Evolutionary conservation across 2,888 invertebrate genomes (phyloP).

Genomic region (Ametastegia equiseti): DNA sequence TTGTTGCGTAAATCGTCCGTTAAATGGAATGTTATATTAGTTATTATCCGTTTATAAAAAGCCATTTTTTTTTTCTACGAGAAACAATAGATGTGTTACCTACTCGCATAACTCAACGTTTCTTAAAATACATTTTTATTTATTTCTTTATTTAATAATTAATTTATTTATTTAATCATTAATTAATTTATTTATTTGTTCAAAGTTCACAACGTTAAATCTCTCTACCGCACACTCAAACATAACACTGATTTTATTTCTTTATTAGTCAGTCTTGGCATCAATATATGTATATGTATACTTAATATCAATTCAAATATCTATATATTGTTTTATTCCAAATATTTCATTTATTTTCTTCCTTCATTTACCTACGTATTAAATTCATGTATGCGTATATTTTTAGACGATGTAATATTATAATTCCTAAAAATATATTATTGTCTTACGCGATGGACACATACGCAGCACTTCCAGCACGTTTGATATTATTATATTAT

Average conservation of each 20-base stretch:
- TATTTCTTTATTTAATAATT: not conserved
- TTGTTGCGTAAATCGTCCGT: conserved; percentile 16
- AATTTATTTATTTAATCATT: too few relatives aligned
- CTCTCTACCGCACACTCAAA: conserved; percentile 74
- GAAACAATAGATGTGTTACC: conserved; percentile 66
- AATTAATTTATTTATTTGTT: conserved; percentile 48
- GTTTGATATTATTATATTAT: not conserved
- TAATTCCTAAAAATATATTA: conserved; percentile 75
- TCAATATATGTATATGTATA: conserved; percentile 51
- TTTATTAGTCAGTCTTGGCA: conserved; percentile 69
- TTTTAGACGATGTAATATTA: conserved; percentile 3
- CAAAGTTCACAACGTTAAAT: conserved; percentile 72
- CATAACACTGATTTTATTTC: conserved; percentile 71
- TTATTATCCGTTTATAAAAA: conserved; percentile 68
- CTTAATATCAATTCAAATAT: conserved; percentile 15
- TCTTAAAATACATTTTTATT: conserved; percentile 69
- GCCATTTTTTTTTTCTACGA: conserved; percentile 64
- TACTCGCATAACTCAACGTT: conserved; percentile 74
- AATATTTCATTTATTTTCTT: conserved; percentile 50
- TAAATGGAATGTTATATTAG: conserved; percentile 37
- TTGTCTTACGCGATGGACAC: conserved; percentile 75
- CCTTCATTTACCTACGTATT: conserved; percentile 62
- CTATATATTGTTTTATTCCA: conserved; percentile 8
- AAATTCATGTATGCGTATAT: conserved; percentile 58
- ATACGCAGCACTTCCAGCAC: conserved; percentile 52